These are phyloP conservation scores for Phylloscopus trochiloides DNA, from an alignment of 2,113 vertebrate genomes.

Conservation along the genomic window DNA sequence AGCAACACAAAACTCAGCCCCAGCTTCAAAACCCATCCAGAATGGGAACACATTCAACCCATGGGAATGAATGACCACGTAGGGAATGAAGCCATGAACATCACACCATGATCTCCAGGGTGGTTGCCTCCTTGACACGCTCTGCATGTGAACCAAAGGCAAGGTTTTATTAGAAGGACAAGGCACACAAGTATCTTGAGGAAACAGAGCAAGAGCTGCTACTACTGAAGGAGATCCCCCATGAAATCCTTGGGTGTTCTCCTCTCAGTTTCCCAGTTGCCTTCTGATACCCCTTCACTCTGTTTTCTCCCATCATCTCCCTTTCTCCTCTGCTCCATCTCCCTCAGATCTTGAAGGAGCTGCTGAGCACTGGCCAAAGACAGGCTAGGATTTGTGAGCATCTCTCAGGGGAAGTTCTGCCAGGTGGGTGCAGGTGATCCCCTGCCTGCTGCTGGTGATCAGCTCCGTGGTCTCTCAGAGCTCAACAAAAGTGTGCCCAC, in stretches of 20 bases:
- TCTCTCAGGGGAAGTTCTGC: not conserved
- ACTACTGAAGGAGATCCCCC: not conserved
- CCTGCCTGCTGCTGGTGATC: not conserved
- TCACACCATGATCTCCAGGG: not conserved
- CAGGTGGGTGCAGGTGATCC: fast-evolving
- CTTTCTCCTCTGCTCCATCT: not conserved
- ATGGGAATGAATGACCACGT: not conserved
- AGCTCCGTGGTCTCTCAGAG: not conserved
- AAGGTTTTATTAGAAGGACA: not conserved
- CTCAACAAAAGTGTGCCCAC: not conserved
- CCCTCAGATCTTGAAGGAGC: not conserved
- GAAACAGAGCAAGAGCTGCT: not conserved
- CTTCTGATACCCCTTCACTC: not conserved
- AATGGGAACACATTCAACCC: not conserved
- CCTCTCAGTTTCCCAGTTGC: not conserved
- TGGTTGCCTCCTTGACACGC: fast-evolving
- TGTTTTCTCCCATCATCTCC: not conserved
- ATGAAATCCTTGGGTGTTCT: not conserved
- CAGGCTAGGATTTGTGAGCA: not conserved
- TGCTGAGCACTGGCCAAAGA: not conserved
- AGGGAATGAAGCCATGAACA: not conserved
- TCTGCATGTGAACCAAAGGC: not conserved
- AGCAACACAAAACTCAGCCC: not conserved
- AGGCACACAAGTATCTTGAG: not conserved
- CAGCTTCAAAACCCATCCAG: not conserved